Conservation (phyloP, 2,888 invertebrate genomes). For the Halocaridina rubra region DNA sequence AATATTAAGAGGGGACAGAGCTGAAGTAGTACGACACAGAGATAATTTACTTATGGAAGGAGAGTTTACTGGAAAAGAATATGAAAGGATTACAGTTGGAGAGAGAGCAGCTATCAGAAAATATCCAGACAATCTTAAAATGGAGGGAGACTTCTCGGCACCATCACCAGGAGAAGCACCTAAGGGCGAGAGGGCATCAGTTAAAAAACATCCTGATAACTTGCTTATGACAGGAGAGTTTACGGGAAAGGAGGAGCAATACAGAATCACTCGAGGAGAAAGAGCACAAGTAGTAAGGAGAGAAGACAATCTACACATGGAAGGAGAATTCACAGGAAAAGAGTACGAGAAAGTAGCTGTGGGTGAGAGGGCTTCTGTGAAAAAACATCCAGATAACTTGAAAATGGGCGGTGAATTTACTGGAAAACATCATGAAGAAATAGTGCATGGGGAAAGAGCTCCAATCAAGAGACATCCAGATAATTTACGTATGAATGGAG, state of each 20-base stretch:
- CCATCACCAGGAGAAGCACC: conserved; percentile 71
- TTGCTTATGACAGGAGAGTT: conserved; percentile 66
- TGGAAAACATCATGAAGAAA: not conserved
- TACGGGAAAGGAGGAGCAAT: conserved; percentile 68
- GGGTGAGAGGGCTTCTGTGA: conserved; percentile 72
- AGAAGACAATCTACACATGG: conserved; percentile 73
- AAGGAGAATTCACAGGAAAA: conserved; percentile 75
- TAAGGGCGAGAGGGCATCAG: conserved; percentile 69
- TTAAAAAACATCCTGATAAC: conserved; percentile 70
- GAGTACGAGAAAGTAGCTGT: conserved; percentile 72
- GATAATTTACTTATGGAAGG: conserved; percentile 74
- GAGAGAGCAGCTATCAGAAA: conserved; percentile 64
- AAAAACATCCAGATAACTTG: conserved; percentile 62
- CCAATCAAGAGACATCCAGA: conserved; percentile 73
- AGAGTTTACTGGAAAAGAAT: conserved; percentile 64
- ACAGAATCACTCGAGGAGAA: conserved; percentile 66
- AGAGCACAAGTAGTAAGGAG: conserved; percentile 65
- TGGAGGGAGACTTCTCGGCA: conserved; percentile 66
- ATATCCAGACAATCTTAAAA: conserved; percentile 66
- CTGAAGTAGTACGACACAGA: conserved; percentile 14
- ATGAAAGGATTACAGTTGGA: conserved; percentile 40
- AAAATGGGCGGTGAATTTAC: conserved; percentile 59
- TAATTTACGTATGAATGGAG: conserved; percentile 75
- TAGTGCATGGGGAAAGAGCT: conserved; percentile 66
- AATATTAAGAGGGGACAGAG: conserved; percentile 29